Evolutionary conservation across 2,113 vertebrate genomes (phyloP), one percentile per base, ranked within the genome.

Genomic region (Phycodurus eques): DNA sequence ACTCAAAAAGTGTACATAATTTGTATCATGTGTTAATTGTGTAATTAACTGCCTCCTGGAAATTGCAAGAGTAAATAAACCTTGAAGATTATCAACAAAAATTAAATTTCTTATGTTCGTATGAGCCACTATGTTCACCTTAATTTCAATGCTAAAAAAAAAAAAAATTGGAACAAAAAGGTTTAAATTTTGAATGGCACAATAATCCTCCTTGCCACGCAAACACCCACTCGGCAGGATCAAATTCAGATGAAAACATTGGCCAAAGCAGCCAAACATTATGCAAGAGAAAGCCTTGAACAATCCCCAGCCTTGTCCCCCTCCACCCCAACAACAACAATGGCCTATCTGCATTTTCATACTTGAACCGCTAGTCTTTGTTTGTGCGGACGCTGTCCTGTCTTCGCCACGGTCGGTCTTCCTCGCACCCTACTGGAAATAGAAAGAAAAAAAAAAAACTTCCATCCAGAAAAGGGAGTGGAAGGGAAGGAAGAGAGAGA

Each of bases 271-370:
- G 81, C 73, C 57, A 73, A 86, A 85, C 76, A 85, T 86, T 85
- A 84, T 87, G 84, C 88, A 78, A 80, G 93, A 90, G 88, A 90
- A 85, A 86, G 85, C 92, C 92, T 92, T 93, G 91, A 85, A 88
- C 88, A 92, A 91, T 94, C 94, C 94, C 94, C 94, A 94, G 93
- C 93, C 89, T 89, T 87, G 93, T 88, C 88, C 64, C 64, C 64
- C 59, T 2, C 61, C 59, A 5, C 59, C 33, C 31, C 15, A 8
- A 81, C 82, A 66, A 75, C 77, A 92, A 94, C 92, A 92, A 93
- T 93, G 90, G 91, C 92, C 94, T 87, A 95, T 95, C 95, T 95
- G 92, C 95, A 95, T 95, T 95, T 96, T 94, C 94, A 92, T 94
- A 94, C 95, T 93, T 93, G 92, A 89, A 85, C 87, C 83, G 84